Evolutionary conservation across 1,140 invertebrate genomes (phyloP).

Genomic region (Drosophila bipectinata): DNA sequence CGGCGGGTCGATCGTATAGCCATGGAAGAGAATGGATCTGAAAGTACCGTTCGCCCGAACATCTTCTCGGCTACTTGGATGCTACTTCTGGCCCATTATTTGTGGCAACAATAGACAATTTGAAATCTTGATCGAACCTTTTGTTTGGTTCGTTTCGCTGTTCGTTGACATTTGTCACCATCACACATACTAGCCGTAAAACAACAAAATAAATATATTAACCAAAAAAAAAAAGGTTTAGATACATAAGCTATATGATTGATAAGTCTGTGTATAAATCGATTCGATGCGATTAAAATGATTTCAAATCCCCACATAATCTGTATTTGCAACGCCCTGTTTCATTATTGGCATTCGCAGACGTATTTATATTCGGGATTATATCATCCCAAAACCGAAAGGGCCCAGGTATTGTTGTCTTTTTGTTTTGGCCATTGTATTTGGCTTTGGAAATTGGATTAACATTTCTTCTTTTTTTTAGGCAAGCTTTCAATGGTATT

Average conservation of each 20-base stretch:
- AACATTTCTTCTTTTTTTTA: slow-evolving; percentile 12
- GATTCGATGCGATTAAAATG: slow-evolving; percentile 32
- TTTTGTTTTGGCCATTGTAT: slow-evolving; percentile 10
- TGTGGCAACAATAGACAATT: slow-evolving; percentile 60
- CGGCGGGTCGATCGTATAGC: no score
- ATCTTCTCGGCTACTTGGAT: slow-evolving; percentile 35
- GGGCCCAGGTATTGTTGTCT: slow-evolving; percentile 1
- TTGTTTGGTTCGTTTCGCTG: slow-evolving; percentile 57
- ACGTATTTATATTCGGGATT: slow-evolving; percentile 14
- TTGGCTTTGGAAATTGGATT: slow-evolving; percentile 25
- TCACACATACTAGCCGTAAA: not conserved
- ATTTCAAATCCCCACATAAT: slow-evolving; percentile 12
- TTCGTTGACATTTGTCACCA: slow-evolving; percentile 75
- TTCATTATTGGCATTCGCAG: slow-evolving; percentile 11
- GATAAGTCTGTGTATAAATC: not conserved
- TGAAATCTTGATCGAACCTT: slow-evolving; percentile 68
- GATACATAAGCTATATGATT: not conserved
- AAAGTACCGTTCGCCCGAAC: slow-evolving; percentile 65
- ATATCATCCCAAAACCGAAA: slow-evolving; percentile 30
- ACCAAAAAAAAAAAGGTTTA: not conserved
- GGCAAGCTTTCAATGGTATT: slow-evolving; percentile 17
- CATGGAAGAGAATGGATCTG: slow-evolving; percentile 24
- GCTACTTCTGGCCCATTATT: slow-evolving; percentile 48
- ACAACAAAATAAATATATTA: not conserved
- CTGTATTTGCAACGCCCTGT: slow-evolving; percentile 20